phyloP scores from a whole-genome alignment of 2,797 vertebrate species.

The Sciaenops ocellatus region DNA sequence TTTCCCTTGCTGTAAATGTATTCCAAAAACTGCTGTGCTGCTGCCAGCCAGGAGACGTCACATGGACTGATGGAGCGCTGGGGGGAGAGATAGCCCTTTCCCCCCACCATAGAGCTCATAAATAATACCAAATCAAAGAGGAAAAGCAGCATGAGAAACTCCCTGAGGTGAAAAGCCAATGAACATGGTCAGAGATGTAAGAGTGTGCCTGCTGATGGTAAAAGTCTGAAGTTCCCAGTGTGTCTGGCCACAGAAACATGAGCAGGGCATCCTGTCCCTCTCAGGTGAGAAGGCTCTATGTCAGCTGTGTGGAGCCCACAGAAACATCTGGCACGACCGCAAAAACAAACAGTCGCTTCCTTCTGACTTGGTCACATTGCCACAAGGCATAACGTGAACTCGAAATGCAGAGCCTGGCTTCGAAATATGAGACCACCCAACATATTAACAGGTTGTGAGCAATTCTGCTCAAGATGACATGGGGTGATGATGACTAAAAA shows the following conservation, averaged over 20 bases:
- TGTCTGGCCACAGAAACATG: conserved; percentile 52
- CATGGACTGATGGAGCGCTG: conserved; percentile 67
- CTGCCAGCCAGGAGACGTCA: conserved; percentile 70
- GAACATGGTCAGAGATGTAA: conserved; percentile 63
- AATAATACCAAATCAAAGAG: conserved; percentile 78
- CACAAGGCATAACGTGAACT: conserved; percentile 45
- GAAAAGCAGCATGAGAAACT: conserved; percentile 63
- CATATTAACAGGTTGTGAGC: conserved; percentile 49
- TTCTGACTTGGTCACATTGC: conserved; percentile 42
- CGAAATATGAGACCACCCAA: conserved; percentile 50
- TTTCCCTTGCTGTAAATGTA: conserved; percentile 69
- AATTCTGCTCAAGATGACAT: conserved; percentile 38
- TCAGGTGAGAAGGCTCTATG: conserved; percentile 67
- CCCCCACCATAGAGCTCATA: conserved; percentile 68
- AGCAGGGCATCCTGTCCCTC: conserved; percentile 50
- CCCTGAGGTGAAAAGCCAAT: conserved; percentile 66
- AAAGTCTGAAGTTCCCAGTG: conserved; percentile 43
- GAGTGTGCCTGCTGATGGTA: conserved; percentile 44
- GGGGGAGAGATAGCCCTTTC: conserved; percentile 63
- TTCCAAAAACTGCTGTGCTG: conserved; percentile 67
- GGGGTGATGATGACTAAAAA: conserved; percentile 52
- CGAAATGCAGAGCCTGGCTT: conserved; percentile 29
- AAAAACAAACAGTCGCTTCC: conserved; percentile 71
- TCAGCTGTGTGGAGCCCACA: conserved; percentile 55
- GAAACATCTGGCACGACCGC: conserved; percentile 67